Conservation (phyloP, 2,888 invertebrate genomes). For the Andrena camellia region DNA sequence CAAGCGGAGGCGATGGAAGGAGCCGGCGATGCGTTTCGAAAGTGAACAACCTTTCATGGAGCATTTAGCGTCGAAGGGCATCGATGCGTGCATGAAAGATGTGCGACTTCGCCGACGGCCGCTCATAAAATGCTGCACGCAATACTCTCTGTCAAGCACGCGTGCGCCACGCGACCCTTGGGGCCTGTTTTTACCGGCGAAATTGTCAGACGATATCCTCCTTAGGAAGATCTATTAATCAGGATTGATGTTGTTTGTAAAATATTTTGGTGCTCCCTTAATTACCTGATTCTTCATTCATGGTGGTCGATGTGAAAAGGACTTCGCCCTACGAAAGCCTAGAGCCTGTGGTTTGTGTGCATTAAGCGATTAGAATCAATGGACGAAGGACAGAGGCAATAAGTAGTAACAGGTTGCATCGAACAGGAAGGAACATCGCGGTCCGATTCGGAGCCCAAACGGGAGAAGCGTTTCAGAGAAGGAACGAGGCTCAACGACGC, state of each 20-base stretch:
- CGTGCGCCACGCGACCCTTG: conserved; percentile 77
- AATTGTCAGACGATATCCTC: conserved; percentile 21
- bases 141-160: conserved; percentile 71
- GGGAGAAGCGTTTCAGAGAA: conserved; percentile 20
- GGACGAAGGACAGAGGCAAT: not conserved
- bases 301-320: too few species aligned
- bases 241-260: conserved; percentile 8
- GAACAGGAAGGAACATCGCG: conserved; percentile 44
- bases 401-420: conserved; percentile 35
- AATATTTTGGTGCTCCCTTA: not conserved
- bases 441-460: conserved; percentile 16
- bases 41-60: conserved; percentile 60
- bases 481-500: conserved; percentile 36
- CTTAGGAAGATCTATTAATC: conserved; percentile 15
- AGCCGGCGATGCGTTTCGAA: conserved; percentile 48
- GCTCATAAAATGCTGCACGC: conserved; percentile 75
- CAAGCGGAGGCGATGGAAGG: conserved; percentile 11
- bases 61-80: conserved; percentile 68
- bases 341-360: not conserved
- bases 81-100: conserved; percentile 73
- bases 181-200: conserved; percentile 31
- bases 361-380: not conserved
- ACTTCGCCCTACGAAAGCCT: too few species aligned
- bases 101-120: conserved; percentile 65
- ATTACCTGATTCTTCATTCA: too few species aligned